Conservation (phyloP, 2,113 vertebrate genomes). For the Gallinago jamesoni region DNA sequence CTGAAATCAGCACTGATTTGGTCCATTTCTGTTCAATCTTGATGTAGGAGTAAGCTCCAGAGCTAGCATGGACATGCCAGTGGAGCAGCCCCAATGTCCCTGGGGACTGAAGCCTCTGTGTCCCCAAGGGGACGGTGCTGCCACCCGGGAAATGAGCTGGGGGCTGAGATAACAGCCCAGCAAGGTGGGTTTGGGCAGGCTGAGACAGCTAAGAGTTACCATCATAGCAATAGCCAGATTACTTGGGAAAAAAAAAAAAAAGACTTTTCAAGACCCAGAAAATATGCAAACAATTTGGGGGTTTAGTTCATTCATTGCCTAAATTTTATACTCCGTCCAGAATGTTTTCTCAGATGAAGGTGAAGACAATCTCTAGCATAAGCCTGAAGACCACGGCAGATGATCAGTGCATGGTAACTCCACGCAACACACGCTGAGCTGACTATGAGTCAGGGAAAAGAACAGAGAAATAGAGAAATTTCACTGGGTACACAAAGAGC, state of each 20-base stretch:
- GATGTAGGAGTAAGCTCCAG: not conserved
- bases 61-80: not conserved
- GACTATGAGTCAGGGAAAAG: not conserved
- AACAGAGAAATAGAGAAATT: not conserved
- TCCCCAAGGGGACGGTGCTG: not conserved
- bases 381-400: accelerated
- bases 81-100: not conserved
- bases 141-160: not conserved
- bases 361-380: not conserved
- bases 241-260: not conserved
- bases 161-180: not conserved
- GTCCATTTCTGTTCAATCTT: not conserved
- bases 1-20: not conserved
- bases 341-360: not conserved
- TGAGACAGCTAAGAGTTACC: not conserved
- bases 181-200: not conserved
- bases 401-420: not conserved
- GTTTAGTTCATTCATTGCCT: not conserved
- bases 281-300: accelerated
- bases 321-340: not conserved
- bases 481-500: not conserved
- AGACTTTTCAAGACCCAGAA: not conserved
- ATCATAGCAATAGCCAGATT: not conserved
- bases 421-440: not conserved
- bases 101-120: too few species aligned